Percentiles rank a stretch among this genome's conserved stretches.
Conservation (phyloP, 2,888 invertebrate species). For the Watsonalla cultraria region DNA sequence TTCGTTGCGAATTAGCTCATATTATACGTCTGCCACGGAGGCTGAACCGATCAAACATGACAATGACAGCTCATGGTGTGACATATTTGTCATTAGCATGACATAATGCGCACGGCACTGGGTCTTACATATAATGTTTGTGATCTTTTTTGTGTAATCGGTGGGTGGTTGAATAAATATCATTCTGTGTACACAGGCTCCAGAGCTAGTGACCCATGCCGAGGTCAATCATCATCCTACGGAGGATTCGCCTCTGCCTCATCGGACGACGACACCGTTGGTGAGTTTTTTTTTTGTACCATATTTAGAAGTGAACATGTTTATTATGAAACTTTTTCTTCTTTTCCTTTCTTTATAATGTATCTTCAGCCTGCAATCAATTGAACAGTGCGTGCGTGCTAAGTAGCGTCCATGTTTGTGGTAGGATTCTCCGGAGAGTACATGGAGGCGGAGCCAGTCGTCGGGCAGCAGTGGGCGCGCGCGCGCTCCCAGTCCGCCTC, state of each 20-base stretch:
- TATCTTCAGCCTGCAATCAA: not conserved
- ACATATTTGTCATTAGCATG: too few relatives aligned
- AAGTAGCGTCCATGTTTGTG: not conserved
- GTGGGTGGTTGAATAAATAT: not conserved
- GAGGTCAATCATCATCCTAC: slow-evolving; percentile 79
- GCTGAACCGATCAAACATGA: too few relatives aligned
- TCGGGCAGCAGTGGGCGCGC: slow-evolving; percentile 61
- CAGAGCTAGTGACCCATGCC: slow-evolving; percentile 75
- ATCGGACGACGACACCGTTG: slow-evolving; percentile 79
- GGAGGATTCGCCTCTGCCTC: slow-evolving; percentile 79
- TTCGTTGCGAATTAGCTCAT: too few relatives aligned
- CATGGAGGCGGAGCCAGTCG: slow-evolving; percentile 69
- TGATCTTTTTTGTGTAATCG: not conserved
- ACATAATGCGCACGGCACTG: not conserved
- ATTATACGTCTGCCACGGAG: too few relatives aligned
- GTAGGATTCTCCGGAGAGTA: slow-evolving; percentile 75
- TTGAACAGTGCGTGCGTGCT: not conserved
- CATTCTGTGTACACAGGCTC: slow-evolving; percentile 36
- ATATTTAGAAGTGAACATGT: too few relatives aligned
- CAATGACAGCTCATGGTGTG: too few relatives aligned
- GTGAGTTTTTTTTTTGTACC: slow-evolving; percentile 33
- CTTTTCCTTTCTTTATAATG: not conserved
- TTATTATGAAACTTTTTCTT: too few relatives aligned
- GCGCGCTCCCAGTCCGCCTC: slow-evolving; percentile 74
- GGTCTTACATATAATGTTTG: not conserved